Evolutionary conservation across 2,113 vertebrate species (phyloP).

Genomic region (Ramphastos sulfuratus): DNA sequence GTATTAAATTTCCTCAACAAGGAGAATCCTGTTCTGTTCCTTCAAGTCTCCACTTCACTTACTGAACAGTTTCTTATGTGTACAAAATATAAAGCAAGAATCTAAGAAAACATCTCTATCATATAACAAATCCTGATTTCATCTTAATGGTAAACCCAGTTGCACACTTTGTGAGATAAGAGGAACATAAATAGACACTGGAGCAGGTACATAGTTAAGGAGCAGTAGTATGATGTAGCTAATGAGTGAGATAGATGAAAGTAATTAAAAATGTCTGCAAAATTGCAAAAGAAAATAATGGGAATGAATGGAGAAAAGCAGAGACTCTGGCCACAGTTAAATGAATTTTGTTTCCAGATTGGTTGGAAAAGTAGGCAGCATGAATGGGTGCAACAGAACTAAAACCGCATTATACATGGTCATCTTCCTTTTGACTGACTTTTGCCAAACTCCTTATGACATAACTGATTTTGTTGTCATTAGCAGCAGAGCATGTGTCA

Average conservation of each 20-base stretch:
- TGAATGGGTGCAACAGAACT: rapidly evolving
- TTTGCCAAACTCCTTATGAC: neutral
- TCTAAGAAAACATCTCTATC: neutral
- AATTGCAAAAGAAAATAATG: neutral
- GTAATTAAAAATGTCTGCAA: neutral
- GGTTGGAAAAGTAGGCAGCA: neutral
- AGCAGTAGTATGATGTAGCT: neutral
- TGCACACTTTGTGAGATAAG: neutral
- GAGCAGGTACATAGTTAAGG: neutral
- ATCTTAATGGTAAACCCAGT: neutral
- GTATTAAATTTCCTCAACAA: neutral
- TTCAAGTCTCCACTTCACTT: neutral
- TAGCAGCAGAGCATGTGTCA: neutral
- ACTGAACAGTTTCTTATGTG: neutral
- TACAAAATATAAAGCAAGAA: neutral
- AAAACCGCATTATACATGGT: neutral
- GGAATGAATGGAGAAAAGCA: neutral
- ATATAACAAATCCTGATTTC: neutral
- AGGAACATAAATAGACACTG: neutral
- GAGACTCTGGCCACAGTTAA: neutral
- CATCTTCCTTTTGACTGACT: neutral
- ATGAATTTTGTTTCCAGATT: neutral
- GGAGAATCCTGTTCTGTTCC: neutral
- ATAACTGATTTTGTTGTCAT: neutral
- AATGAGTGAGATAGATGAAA: neutral